Evolutionary conservation across 2,797 vertebrate species (phyloP), one percentile per base, ranked within the genome.

Genomic region (Linurgus olivaceus): DNA sequence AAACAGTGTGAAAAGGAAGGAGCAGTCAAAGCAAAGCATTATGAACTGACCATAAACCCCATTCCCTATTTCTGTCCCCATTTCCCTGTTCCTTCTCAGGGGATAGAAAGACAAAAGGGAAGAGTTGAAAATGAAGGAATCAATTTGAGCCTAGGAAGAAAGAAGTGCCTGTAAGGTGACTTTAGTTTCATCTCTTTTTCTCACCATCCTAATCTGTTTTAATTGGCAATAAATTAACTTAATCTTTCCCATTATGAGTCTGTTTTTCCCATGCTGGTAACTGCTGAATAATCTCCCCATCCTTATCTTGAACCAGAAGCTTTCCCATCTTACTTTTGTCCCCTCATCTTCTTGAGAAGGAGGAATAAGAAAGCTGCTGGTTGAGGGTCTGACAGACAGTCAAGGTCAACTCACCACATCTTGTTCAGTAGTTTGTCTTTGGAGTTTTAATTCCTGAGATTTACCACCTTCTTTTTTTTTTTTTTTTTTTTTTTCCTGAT

Each of bases 401-500:
- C 16, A 33, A 47, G 8, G 16, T 33, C 29, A 63, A 20, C 7
- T 40, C 29, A 63, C 20, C 13, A 55, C 7, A 17, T 24, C 42
- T 40, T 55, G 17, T 33, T 29, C 17, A 29, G 13, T 20, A 48
- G 24, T 40, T 63, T 54, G 11, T 8, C 40, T 62, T 54, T n/a
- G 28, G 9, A 31, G 17, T 26, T 61, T 37, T 44, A 52, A 31
- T 5, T 45, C 26, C 48, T 61, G 21, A 61, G 17, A 51, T 31
- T 35, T 70, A 17, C 4, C 1, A 0, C 17, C 3, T 19, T 18
- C 1, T 28, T 10, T 12, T 17, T 20, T 33, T 7, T 15, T 13
- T 15, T 13, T 24, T 11, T 6, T 11, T 28, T 33, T 44, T 42
- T 9, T 17, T 2, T 2, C 3, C 6, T 17, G 11, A 4, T 42